Evolutionary conservation across 2,888 invertebrate species (phyloP).

Genomic region (Petrolisthes manimaculis): DNA sequence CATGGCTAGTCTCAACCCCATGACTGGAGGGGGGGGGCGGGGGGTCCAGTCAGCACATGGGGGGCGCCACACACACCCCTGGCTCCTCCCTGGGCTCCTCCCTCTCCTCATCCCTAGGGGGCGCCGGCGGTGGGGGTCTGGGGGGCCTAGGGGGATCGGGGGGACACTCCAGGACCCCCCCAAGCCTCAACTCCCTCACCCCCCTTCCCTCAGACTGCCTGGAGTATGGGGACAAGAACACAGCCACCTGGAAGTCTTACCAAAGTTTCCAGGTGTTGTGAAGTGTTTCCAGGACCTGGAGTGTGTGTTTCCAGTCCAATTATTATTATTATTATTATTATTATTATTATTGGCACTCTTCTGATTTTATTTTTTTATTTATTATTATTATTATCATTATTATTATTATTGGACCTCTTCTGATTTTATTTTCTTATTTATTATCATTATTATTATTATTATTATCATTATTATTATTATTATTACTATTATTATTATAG

Average conservation of each 20-base stretch:
- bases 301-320: not conserved
- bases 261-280: conserved; percentile 69
- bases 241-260: conserved; percentile 68
- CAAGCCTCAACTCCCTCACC: conserved; percentile 57
- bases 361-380: not conserved
- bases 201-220: conserved; percentile 67
- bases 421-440: not conserved
- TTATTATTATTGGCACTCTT: not conserved
- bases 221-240: conserved; percentile 67
- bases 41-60: conserved; percentile 46
- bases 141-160: conserved; percentile 21
- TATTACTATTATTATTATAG: conserved; percentile 18
- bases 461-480: conserved; percentile 12
- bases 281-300: conserved; percentile 1
- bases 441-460: conserved; percentile 7
- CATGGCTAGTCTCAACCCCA: conserved; percentile 59
- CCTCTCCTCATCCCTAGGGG: conserved; percentile 35
- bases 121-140: conserved; percentile 24
- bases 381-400: conserved; percentile 7
- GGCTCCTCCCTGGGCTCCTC: conserved; percentile 44
- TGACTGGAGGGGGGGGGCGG: conserved; percentile 44
- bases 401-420: not conserved
- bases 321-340: conserved; percentile 9
- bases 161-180: conserved; percentile 54
- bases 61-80: conserved; percentile 33